Conservation (phyloP, 2,888 invertebrate species). For the Rutpela maculata region DNA sequence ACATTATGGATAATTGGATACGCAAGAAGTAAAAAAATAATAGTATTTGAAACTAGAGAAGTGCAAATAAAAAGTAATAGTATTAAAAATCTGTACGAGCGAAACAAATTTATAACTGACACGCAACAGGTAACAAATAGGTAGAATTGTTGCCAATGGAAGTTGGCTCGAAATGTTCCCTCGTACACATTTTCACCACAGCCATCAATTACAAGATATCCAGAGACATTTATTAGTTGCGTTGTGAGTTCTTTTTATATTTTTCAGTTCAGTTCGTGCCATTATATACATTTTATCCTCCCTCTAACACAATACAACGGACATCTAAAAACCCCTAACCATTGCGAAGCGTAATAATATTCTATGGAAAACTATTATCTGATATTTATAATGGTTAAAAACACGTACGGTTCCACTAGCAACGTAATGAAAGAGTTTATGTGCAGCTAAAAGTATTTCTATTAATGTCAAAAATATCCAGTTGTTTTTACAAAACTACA, state of each 20-base stretch:
- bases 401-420: no score
- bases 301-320: not conserved
- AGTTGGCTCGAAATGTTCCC: constrained; percentile 7
- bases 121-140: constrained; percentile 2
- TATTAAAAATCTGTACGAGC: not conserved
- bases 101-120: not conserved
- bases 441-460: no score
- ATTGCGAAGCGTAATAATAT: no score
- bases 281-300: not conserved
- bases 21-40: not conserved
- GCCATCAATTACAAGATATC: not conserved
- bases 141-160: constrained; percentile 3
- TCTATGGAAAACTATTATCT: no score
- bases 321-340: not conserved
- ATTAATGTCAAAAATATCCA: no score
- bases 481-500: no score
- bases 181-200: not conserved
- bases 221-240: not conserved
- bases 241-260: not conserved
- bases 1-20: no score
- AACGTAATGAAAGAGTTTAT: no score
- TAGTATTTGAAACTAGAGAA: not conserved
- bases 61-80: not conserved
- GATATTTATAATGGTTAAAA: no score
- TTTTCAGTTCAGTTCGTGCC: not conserved